A percentile compares a stretch with the other conserved stretches of the same genome.
These are phyloP conservation scores for Halictus quadricinctus DNA, from an alignment of 2,888 invertebrate species.

Conservation along the genomic window DNA sequence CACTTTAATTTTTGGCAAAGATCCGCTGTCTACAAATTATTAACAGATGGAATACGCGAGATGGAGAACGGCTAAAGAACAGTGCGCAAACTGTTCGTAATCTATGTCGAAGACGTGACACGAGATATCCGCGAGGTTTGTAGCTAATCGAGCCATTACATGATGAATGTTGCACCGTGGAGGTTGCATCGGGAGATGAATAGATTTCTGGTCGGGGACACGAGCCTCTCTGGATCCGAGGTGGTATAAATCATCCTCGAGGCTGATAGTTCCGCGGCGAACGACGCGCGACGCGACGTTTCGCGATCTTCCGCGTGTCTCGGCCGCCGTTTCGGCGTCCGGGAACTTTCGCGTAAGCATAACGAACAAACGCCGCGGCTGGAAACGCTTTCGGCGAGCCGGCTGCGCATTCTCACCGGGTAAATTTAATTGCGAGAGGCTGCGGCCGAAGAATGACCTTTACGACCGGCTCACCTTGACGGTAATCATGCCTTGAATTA, in stretches of 20 bases:
- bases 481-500: conserved; percentile 61
- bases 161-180: not conserved
- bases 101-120: not conserved
- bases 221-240: not conserved
- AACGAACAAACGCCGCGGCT: conserved; percentile 57
- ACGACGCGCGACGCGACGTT: conserved; percentile 14
- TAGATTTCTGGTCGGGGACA: not conserved
- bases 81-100: not conserved
- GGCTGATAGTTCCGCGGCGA: conserved; percentile 20
- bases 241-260: not conserved
- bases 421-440: conserved; percentile 55
- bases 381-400: conserved; percentile 38
- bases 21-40: too few relatives aligned
- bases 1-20: too few relatives aligned
- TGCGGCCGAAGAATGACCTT: conserved; percentile 51
- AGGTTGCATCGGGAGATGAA: not conserved
- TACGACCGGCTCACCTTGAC: conserved; percentile 62
- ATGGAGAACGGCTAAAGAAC: not conserved
- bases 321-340: conserved; percentile 21
- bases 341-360: conserved; percentile 24
- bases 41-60: too few relatives aligned
- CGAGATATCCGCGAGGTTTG: not conserved
- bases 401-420: conserved; percentile 11
- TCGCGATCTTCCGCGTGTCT: not conserved
- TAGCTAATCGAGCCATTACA: not conserved